Conservation (phyloP, 2,888 invertebrate genomes). For the Plebejus argus region DNA sequence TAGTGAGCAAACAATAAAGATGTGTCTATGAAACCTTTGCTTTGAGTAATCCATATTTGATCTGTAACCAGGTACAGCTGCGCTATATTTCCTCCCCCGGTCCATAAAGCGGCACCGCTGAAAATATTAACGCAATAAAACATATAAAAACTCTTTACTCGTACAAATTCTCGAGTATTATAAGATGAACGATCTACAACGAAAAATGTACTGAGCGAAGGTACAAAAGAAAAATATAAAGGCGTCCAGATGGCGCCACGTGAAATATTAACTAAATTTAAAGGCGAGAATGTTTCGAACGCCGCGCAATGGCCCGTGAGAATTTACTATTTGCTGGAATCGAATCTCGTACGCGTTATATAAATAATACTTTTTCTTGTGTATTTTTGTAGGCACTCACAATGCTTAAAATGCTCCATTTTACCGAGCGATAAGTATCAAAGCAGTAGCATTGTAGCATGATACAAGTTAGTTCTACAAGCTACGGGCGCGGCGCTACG, state of each 20-base stretch:
- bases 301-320: slow-evolving; percentile 64
- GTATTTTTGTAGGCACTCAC: not conserved
- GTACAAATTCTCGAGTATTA: slow-evolving; percentile 29
- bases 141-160: slow-evolving; percentile 22
- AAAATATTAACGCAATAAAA: slow-evolving; percentile 24
- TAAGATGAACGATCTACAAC: slow-evolving; percentile 38
- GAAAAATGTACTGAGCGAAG: slow-evolving; percentile 38
- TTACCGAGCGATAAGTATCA: not conserved
- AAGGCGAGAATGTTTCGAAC: slow-evolving; percentile 59
- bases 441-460: not conserved
- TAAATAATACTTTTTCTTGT: not conserved
- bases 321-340: slow-evolving; percentile 64
- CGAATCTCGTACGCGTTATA: slow-evolving; percentile 38
- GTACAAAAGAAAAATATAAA: slow-evolving; percentile 51
- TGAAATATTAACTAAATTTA: slow-evolving; percentile 73
- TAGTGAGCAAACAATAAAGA: not conserved
- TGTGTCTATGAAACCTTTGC: not conserved
- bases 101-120: slow-evolving; percentile 12
- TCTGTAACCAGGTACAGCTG: not conserved
- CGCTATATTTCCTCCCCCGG: not conserved
- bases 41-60: not conserved
- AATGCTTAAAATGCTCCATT: not conserved
- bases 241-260: slow-evolving; percentile 70
- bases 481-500: not conserved
- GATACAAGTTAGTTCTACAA: not conserved